Percentiles rank a stretch among this genome's conserved stretches.
phyloP scores from a whole-genome alignment of 2,797 vertebrate genomes.

The Labeo calbasu region DNA sequence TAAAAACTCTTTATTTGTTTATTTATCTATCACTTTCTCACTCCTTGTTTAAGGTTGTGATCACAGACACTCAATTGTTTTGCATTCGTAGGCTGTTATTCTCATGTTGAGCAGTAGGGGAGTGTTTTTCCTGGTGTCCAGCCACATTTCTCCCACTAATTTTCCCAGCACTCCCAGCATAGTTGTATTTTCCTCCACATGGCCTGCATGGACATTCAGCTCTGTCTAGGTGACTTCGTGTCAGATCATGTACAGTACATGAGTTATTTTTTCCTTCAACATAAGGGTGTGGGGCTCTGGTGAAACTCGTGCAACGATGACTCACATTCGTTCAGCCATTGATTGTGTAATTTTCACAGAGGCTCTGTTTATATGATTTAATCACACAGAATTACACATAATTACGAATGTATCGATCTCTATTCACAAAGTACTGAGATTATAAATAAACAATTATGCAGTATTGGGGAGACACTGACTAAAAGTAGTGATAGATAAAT shows the following conservation, averaged over 20 bases:
- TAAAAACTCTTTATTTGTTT: background rate
- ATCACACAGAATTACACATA: background rate
- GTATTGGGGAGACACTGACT: background rate
- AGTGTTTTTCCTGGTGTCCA: constrained; percentile 44
- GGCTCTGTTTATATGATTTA: background rate
- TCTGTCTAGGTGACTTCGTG: background rate
- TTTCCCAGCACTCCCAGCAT: constrained; percentile 18
- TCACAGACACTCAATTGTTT: constrained; percentile 36
- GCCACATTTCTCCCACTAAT: constrained; percentile 47
- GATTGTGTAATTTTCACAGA: background rate
- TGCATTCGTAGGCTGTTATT: constrained; percentile 36
- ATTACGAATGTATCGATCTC: background rate
- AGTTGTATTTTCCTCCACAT: background rate
- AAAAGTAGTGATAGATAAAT: background rate
- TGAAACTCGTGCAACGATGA: constrained; percentile 9
- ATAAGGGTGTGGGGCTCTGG: background rate
- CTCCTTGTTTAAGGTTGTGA: background rate
- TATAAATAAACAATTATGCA: background rate
- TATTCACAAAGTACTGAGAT: background rate
- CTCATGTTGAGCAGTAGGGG: constrained; percentile 31
- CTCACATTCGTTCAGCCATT: constrained; percentile 14
- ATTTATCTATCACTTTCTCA: background rate
- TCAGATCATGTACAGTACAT: constrained; percentile 8
- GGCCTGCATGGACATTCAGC: background rate
- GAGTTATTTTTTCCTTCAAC: background rate